Conservation (phyloP, 2,797 vertebrate genomes). For the Potorous gilbertii region DNA sequence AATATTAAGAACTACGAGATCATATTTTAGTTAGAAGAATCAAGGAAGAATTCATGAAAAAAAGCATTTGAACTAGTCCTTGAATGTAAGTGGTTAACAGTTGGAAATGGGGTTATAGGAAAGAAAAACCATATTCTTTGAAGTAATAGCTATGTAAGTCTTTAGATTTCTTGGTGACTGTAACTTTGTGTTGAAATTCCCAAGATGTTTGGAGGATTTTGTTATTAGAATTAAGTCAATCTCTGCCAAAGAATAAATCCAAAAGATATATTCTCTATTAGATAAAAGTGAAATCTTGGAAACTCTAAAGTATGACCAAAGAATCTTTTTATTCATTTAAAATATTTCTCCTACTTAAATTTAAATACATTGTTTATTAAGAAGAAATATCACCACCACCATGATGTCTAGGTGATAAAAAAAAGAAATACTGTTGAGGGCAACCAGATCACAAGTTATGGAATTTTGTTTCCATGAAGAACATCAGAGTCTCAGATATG, state of each 20-base stretch:
- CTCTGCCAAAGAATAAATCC: neutral
- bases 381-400: slow-evolving; percentile 23
- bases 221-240: slow-evolving; percentile 44
- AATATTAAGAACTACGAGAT: neutral
- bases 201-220: slow-evolving; percentile 43
- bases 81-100: neutral
- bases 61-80: neutral
- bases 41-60: neutral
- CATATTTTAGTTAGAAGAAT: neutral
- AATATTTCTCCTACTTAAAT: slow-evolving; percentile 12
- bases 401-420: neutral
- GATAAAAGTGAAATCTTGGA: slow-evolving; percentile 53
- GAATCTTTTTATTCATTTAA: slow-evolving; percentile 23
- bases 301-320: neutral
- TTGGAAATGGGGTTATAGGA: neutral
- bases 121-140: neutral
- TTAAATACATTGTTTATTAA: neutral
- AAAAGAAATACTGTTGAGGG: neutral
- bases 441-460: neutral
- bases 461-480: neutral
- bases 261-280: slow-evolving; percentile 41
- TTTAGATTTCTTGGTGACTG: slow-evolving; percentile 52
- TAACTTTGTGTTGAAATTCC: slow-evolving; percentile 63
- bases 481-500: neutral
- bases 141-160: neutral